A percentile compares a stretch with the other conserved stretches of the same genome.
Conservation (phyloP, 2,113 vertebrate species). For the Ophthalmotilapia sp. region DNA sequence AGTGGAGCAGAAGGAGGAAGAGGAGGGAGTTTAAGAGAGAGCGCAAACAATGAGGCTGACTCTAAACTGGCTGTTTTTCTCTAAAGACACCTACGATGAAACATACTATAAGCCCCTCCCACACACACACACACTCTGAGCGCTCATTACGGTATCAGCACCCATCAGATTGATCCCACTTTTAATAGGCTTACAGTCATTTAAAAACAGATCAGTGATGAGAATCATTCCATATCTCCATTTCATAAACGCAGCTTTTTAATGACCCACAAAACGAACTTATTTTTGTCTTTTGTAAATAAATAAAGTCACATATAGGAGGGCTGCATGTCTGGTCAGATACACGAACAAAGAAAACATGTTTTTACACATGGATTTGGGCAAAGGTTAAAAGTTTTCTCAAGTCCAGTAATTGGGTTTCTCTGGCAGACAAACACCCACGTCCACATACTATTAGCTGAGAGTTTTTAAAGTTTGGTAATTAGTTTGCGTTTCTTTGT, state of each 20-base stretch:
- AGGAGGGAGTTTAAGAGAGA: background rate
- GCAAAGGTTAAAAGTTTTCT: background rate
- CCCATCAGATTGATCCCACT: background rate
- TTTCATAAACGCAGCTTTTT: background rate
- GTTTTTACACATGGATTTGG: background rate
- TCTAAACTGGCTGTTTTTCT: background rate
- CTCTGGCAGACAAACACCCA: background rate
- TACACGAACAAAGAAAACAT: background rate
- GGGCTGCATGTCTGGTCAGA: background rate
- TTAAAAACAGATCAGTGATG: background rate
- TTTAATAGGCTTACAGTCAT: constrained; percentile 7
- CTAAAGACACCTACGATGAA: background rate
- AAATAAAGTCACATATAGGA: background rate
- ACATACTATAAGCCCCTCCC: background rate
- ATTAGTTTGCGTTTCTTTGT: background rate
- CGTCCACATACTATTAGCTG: background rate
- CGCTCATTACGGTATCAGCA: background rate
- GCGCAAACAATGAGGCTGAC: background rate
- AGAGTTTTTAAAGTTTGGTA: background rate
- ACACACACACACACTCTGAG: background rate
- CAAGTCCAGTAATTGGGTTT: background rate
- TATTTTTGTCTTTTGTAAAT: background rate
- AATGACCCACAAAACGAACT: background rate
- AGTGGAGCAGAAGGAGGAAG: background rate
- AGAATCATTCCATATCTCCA: background rate